Conservation (phyloP, 2,113 vertebrate genomes). For the Bostrychus sinensis region DNA sequence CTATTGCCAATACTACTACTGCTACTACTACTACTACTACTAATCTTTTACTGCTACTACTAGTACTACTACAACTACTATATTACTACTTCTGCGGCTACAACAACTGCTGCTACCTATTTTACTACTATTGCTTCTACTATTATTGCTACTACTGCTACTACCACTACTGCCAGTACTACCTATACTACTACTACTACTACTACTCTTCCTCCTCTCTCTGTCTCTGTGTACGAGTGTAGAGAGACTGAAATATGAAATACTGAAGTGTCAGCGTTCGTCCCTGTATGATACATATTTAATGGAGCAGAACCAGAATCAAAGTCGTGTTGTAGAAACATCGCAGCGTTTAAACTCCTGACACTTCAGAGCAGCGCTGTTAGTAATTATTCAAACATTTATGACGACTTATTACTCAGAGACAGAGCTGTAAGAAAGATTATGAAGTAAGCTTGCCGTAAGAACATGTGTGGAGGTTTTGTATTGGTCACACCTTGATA, state of each 20-base stretch:
- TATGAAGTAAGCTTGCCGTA: too few relatives aligned
- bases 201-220: too few relatives aligned
- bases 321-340: neutral
- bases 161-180: neutral
- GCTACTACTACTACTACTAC: too few relatives aligned
- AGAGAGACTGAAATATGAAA: neutral
- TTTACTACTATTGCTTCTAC: too few relatives aligned
- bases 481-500: too few relatives aligned
- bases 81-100: too few relatives aligned
- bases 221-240: neutral
- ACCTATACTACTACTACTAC: neutral
- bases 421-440: neutral
- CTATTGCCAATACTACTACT: too few relatives aligned
- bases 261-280: neutral
- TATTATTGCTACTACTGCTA: too few relatives aligned
- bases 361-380: neutral
- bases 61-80: too few relatives aligned
- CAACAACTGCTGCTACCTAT: too few relatives aligned
- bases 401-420: neutral
- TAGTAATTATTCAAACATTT: constrained; percentile 1
- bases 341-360: neutral
- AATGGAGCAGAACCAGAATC: neutral
- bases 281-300: neutral
- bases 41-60: too few relatives aligned
- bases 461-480: too few relatives aligned